phyloP scores from a whole-genome alignment of 37 sponge, comb jelly and placozoan genomes.

The Ephydatia muelleri region DNA sequence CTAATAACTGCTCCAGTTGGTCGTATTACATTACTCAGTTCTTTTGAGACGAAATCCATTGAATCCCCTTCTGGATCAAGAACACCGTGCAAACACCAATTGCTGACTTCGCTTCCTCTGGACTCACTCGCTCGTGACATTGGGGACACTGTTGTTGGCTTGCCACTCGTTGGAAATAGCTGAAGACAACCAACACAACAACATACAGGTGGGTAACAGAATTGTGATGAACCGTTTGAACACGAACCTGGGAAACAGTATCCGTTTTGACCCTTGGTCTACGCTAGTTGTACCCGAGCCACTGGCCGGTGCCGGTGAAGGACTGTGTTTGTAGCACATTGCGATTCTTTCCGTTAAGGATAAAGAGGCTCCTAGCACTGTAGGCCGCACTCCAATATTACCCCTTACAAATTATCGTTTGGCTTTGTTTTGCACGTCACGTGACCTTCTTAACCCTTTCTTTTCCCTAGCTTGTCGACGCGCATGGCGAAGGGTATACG shows the following conservation, averaged over 20 bases:
- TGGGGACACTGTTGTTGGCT: conserved; percentile 43
- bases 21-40: conserved; percentile 6
- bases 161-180: conserved; percentile 54
- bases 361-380: conserved; percentile 92
- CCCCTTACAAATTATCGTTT: conserved; percentile 1
- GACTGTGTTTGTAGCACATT: conserved; percentile 66
- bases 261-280: background rate
- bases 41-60: conserved; percentile 48
- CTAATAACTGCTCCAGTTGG: background rate
- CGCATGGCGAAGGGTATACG: conserved; percentile 77
- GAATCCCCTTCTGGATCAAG: conserved; percentile 53
- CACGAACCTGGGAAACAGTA: conserved; percentile 2
- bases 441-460: conserved; percentile 3
- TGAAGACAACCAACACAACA: background rate
- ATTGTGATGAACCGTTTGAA: background rate
- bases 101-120: conserved; percentile 75
- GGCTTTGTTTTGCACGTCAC: conserved; percentile 10
- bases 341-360: conserved; percentile 13
- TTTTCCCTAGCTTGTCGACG: background rate
- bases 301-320: background rate
- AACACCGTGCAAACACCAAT: conserved; percentile 81
- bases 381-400: conserved; percentile 81
- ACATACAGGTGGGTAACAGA: background rate
- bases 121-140: conserved; percentile 56
- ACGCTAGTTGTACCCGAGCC: background rate